Base-by-base conservation (phyloP, 2,888 invertebrate genomes). In the Creontiades dilutus region DNA sequence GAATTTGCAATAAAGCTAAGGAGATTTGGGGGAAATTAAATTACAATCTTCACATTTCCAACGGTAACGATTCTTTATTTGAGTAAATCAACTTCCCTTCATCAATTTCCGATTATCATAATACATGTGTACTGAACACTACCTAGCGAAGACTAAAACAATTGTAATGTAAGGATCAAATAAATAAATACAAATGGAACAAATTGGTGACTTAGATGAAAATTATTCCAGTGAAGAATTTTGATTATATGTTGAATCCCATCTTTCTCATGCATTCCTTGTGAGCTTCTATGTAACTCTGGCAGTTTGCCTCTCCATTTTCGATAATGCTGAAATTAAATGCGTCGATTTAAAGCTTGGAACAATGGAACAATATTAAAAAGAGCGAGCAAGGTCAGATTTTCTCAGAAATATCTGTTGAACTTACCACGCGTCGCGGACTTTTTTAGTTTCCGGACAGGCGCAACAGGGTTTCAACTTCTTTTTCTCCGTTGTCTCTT, bases 381-480 rank as follows among this genome's bases (percentile, higher is more conserved):
- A 46, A 82, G 12, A 82, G 27, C 19, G 37, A 80, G 3, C 68
- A 68, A 68, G 68, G 68, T 68, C 68, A 68, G 16, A 57, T 5
- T 57, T 57, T 16, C 37, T 52, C 13, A 52, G 14, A 52, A 52
- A 52, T 23, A 23, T 57, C n/a, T 27, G 68, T 23, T 78, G 37
- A 37, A 91, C 94, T 95, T 95, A 98, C 98, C 99, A 99, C 91
- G 96, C 95, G 94, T 99, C 99, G 92, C 99, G 94, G 52, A 94
- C 96, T 94, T 95, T 95, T 93, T 98, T 99, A 0, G 99, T 99
- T 94, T 99, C 99, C 0, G 99, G 99, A 93, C 99, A 99, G 4
- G 99, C 99, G 94, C 99, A 99, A 93, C 99, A 99, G 4, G 99
- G 97, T 93, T 98, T 99, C 91, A 98, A 94, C 93, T 98, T 97